phyloP scores from a whole-genome alignment of 2,113 vertebrate species.

The Sylvia atricapilla region DNA sequence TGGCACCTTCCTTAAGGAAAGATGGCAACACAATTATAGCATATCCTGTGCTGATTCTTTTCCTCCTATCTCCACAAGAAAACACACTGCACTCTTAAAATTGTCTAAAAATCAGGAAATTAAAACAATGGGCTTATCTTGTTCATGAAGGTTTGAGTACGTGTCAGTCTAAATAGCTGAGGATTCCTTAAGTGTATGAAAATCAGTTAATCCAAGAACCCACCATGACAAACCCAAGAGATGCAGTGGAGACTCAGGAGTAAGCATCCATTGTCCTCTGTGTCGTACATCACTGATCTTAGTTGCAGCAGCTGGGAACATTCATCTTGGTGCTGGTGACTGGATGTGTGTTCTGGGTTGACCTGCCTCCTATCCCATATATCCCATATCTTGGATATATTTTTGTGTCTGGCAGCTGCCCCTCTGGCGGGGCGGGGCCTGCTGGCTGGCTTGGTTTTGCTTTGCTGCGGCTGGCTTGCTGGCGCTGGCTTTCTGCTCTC shows the following conservation, averaged over 20 bases:
- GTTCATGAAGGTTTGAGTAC: accelerated
- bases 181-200: neutral
- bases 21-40: neutral
- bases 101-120: neutral
- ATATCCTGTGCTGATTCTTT: neutral
- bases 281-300: neutral
- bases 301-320: neutral
- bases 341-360: too few species aligned
- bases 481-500: too few species aligned
- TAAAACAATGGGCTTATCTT: neutral
- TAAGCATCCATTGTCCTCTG: neutral
- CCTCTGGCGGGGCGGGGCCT: too few species aligned
- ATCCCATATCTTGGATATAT: too few species aligned
- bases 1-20: neutral
- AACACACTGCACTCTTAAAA: neutral
- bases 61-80: neutral
- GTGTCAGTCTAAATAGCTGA: neutral
- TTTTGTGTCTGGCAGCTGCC: too few species aligned
- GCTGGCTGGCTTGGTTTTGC: too few species aligned
- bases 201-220: neutral
- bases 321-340: neutral
- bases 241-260: neutral
- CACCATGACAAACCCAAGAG: neutral
- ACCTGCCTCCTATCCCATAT: too few species aligned
- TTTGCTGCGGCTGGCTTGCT: too few species aligned